These are phyloP conservation scores for Ceratitis capitata DNA, from an alignment of 1,140 invertebrate species.

Conservation along the genomic window DNA sequence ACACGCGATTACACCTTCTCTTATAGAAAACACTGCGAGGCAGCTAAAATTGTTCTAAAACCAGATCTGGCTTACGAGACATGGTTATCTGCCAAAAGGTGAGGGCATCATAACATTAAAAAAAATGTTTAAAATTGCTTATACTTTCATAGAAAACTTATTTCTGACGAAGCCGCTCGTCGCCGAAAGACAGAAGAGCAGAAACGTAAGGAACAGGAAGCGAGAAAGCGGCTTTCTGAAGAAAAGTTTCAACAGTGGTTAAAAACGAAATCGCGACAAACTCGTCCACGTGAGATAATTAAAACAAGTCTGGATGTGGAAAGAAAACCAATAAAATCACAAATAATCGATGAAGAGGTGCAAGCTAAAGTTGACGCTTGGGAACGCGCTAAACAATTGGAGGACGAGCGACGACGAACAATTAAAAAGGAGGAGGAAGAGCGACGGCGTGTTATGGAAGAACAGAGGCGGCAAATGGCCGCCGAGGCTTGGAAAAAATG, in stretches of 20 bases:
- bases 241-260: conserved; percentile 44
- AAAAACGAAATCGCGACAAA: conserved; percentile 22
- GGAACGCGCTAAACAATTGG: conserved; percentile 38
- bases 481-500: conserved; percentile 45
- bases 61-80: conserved; percentile 42
- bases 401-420: conserved; percentile 40
- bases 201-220: conserved; percentile 40
- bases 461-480: conserved; percentile 42
- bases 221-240: conserved; percentile 40
- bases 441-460: not conserved
- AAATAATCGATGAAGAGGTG: not conserved
- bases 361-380: conserved; percentile 38
- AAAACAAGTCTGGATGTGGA: not conserved
- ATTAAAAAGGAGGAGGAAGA: conserved; percentile 38
- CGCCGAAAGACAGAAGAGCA: conserved; percentile 32
- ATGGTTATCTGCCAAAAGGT: conserved; percentile 45
- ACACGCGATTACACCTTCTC: conserved; percentile 39
- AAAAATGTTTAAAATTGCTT: not conserved
- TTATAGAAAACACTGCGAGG: conserved; percentile 39
- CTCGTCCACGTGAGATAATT: not conserved
- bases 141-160: conserved; percentile 35
- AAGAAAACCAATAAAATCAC: conserved; percentile 7
- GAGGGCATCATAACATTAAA: not conserved
- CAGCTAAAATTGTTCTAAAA: conserved; percentile 34
- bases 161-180: conserved; percentile 41